Evolutionary conservation across 1,140 invertebrate species (phyloP), one percentile per base, ranked within the genome.

Genomic region (Brachionus asplanchnoidis): DNA sequence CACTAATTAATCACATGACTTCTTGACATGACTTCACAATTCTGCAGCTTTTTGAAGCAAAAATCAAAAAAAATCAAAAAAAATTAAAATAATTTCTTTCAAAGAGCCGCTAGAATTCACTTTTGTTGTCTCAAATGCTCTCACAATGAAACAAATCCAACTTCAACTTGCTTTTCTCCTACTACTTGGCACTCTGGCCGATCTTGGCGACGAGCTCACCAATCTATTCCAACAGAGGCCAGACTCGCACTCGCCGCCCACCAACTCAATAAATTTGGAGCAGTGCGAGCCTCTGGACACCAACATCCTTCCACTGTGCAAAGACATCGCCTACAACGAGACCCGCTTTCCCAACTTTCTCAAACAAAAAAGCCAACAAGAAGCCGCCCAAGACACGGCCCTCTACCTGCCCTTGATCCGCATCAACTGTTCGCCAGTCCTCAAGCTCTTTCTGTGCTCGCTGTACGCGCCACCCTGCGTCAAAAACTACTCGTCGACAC

Each of bases 291-390:
- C 79, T 23, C 17, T 82, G 9, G 42, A 82, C 28, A 65, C 79
- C 23, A 53, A 82, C 85, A 95, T 93, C 4, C 95, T 98, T 84
- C 94, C 94, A 11, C 92, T 97, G 86, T 99, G 97, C 90, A 93
- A 93, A 89, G 94, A 97, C 87, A 94, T 98, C 80, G 92, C 92
- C 42, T 99, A 99, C 89, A 99, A 98, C 89, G 92, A 94, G 89
- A 99, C 97, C 0, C 97, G 97, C 84, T 95, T 97, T 93, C 97
- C 96, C 3, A 99, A 98, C 90, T 88, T 97, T 42, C 90, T 98
- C 85, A 94, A 95, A 79, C 97, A 99, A 87, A 93, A 93, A 77
- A 96, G 94, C 86, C 96, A 99, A 90, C 95, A 97, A 87, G 96
- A 98, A 86, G 97, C 97, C 20, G 96, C 94, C 1, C 90, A 94